Evolutionary conservation across 2,888 invertebrate species (phyloP).

Genomic region (Germaria angustata): DNA sequence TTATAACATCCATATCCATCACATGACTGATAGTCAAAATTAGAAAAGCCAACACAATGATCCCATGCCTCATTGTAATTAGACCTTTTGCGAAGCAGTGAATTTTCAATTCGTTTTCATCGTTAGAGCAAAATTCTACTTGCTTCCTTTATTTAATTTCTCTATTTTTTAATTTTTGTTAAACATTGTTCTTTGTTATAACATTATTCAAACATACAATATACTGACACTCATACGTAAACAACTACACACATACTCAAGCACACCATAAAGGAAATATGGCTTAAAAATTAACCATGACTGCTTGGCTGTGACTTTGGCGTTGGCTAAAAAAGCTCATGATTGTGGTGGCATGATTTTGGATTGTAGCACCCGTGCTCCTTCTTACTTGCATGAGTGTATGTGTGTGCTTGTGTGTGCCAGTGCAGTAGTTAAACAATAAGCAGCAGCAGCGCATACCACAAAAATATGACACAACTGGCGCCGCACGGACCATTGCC

Average conservation of each 20-base stretch:
- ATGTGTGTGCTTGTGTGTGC: not conserved
- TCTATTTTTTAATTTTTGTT: conserved; percentile 28
- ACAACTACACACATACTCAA: not conserved
- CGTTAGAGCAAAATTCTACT: not conserved
- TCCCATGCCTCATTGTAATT: too few relatives aligned
- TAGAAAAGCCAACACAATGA: too few relatives aligned
- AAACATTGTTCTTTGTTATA: conserved; percentile 52
- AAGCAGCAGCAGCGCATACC: conserved; percentile 59
- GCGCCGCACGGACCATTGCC: conserved; percentile 71
- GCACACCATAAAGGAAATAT: conserved; percentile 15
- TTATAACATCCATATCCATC: too few relatives aligned
- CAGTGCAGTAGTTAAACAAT: conserved; percentile 48
- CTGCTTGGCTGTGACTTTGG: conserved; percentile 48
- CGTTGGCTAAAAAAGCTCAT: conserved; percentile 33
- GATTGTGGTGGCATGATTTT: conserved; percentile 46
- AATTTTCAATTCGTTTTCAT: conserved; percentile 5
- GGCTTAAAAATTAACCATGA: conserved; percentile 57
- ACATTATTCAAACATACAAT: conserved; percentile 51
- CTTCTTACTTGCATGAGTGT: not conserved
- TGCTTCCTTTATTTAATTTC: conserved; percentile 18
- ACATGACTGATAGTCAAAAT: too few relatives aligned
- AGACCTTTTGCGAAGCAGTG: not conserved
- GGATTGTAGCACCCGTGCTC: conserved; percentile 13
- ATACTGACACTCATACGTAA: conserved; percentile 3
- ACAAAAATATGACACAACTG: conserved; percentile 70